Evolutionary conservation across 2,113 vertebrate species (phyloP), one percentile per base, ranked within the genome.

Genomic region (Sturnus vulgaris): DNA sequence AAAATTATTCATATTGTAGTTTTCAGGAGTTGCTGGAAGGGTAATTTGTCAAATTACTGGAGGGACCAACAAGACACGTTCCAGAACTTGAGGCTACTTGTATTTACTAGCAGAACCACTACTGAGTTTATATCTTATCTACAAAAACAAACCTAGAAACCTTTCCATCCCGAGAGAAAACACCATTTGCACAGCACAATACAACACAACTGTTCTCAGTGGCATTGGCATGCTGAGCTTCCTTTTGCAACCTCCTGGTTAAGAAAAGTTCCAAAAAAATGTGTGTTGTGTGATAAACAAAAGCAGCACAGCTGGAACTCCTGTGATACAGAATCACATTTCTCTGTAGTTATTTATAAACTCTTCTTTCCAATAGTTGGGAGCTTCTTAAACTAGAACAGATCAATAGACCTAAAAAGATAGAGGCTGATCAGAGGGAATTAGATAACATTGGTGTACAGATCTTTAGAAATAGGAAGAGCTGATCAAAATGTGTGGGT

Each of bases 311-410:
- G 94, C 79, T 95, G 92, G 82, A 96, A 71, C 60, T 75, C 69
- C 83, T 84, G 85, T 49, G 90, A 90, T 94, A 92, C 15, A 82
- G 72, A 81, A 93, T 80, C 72, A 66, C 0, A 0, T 53, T 92
- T 73, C 94, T 92, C 73, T 89, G 88, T 81, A 94, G 88, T 84
- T 96, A 88, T 97, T 94, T 95, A 95, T 93, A 94, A 93, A 93
- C 52, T 60, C 87, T 88, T 66, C 56, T 86, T 95, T 90, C 92
- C 91, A 91, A 94, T 92, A 95, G 86, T 83, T 14, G 1, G 80
- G 81, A 83, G 80, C 92, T 94, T 92, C 86, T 71, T 92, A 90
- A 94, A 93, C 85, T 47, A 80, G 37, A 88, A 57, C 82, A 90
- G 93, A 94, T 96, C 93, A 92, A 97, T 95, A 94, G 56, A 92